Percentiles rank a stretch among this genome's conserved stretches.
Evolutionary conservation across 1,140 invertebrate genomes (phyloP).

Genomic region (Hypsibius dujardini): DNA sequence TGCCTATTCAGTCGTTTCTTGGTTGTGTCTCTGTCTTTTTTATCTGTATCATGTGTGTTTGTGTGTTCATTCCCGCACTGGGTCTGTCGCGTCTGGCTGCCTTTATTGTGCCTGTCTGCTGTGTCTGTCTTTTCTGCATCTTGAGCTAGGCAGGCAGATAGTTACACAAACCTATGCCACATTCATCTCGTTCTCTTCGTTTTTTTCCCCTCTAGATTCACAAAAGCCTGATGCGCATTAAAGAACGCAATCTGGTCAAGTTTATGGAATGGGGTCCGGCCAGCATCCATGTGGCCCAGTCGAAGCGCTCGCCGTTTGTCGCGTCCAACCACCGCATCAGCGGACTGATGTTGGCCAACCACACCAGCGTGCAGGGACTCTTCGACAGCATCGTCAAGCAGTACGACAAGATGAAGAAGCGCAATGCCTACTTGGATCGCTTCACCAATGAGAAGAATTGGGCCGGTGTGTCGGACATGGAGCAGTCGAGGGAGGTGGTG

Average conservation of each 20-base stretch:
- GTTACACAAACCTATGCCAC: too few relatives aligned
- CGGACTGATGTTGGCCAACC: constrained; percentile 89
- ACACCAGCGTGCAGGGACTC: constrained; percentile 63
- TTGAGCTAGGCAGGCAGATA: not conserved
- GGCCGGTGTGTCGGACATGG: constrained; percentile 55
- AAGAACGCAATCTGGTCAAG: constrained; percentile 79
- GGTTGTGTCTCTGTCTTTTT: too few relatives aligned
- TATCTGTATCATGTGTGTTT: too few relatives aligned
- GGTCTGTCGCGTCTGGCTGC: too few relatives aligned
- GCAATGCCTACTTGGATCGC: constrained; percentile 87
- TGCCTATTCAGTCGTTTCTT: too few relatives aligned
- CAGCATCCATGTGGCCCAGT: constrained; percentile 87
- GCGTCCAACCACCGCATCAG: constrained; percentile 82
- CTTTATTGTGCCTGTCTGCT: constrained; percentile 19
- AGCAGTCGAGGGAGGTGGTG: constrained; percentile 69
- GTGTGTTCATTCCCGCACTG: too few relatives aligned
- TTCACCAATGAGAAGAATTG: constrained; percentile 64
- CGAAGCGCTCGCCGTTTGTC: constrained; percentile 82
- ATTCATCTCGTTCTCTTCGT: too few relatives aligned
- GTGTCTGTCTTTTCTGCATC: not conserved
- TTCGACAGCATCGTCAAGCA: constrained; percentile 70
- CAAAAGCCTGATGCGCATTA: constrained; percentile 80
- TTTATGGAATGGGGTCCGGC: constrained; percentile 96
- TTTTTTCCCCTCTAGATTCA: constrained; percentile 52
- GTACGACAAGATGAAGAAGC: constrained; percentile 80